Evolutionary conservation across 1,140 invertebrate species (phyloP), one percentile per base, ranked within the genome.

Genomic region (Neomicropteryx cornuta): DNA sequence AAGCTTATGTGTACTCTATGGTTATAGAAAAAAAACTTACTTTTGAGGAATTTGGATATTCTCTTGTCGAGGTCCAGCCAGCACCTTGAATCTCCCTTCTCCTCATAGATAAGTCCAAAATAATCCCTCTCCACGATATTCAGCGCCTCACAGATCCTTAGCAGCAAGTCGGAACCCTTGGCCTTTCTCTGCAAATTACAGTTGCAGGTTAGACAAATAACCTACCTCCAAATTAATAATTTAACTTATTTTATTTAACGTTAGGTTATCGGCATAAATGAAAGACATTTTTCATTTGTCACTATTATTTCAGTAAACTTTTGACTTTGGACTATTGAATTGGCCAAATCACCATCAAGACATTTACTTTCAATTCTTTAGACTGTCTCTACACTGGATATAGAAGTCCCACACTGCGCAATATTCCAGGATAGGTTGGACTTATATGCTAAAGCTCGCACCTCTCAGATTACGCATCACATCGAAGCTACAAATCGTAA

Each of bases 61-160:
- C 84, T 74, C 57, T 87, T 90, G 38, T 94, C 86, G 29, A 84
- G 63, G 58, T 89, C 87, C 39, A 95, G 56, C 91, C 92, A 96
- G 47, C 81, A 80, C 39, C 84, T 70, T 1, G 75, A 62, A 56
- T 88, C 85, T 48, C 83, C 75, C 44, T 77, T 72, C 50, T 95
- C 89, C 42, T 77, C 73, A 62, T 87, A 95, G 23, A 82, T 79
- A 14, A 97, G 62, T 2, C 91, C 91, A 63, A 97, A 97, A 65
- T 96, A 97, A 63, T 97, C 93, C 60, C 87, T 90, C 63, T 97
- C 93, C 39, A 89, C 62, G 22, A 97, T 66, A 62, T 95, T 91
- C 42, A 96, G 73, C 36, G 77, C 76, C 45, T 90, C 85, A 64
- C 92, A 94, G 33, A 97, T 84, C 63, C 81, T 80, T 45, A 89